Percentiles rank a stretch among this genome's conserved stretches.
Conservation (phyloP, 2,888 invertebrate genomes). For the Iselma pallidipennis region DNA sequence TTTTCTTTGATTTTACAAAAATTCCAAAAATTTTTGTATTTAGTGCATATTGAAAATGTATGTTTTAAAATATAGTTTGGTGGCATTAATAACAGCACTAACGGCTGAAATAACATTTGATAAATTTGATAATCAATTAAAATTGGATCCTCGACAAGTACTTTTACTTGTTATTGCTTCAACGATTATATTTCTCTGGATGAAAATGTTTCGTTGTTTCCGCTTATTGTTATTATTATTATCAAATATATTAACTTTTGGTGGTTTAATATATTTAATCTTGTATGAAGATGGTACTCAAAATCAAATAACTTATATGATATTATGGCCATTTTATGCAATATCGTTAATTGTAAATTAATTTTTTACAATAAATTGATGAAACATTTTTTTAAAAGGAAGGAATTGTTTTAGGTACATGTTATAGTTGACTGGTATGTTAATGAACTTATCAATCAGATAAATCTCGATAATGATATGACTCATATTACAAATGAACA, state of each 20-base stretch:
- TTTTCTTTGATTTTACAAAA: neutral
- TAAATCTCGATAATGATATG: no score
- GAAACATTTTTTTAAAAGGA: neutral
- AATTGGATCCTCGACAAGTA: neutral
- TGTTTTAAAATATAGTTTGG: neutral
- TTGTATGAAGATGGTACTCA: no score
- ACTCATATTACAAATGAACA: no score
- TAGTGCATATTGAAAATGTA: neutral
- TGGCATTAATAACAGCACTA: neutral
- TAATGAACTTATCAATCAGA: no score
- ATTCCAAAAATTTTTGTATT: neutral
- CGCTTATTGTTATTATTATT: neutral
- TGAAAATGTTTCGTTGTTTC: neutral
- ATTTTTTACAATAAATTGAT: neutral
- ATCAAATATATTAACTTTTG: neutral
- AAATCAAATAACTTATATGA: neutral
- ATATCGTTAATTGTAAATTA: neutral
- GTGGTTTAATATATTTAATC: neutral
- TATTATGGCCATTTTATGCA: neutral
- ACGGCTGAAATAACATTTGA: neutral
- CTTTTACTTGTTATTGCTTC: neutral
- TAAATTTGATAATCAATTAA: neutral
- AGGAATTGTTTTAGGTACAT: neutral
- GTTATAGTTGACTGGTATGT: no score
- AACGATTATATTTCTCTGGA: neutral